These are phyloP conservation scores for Trissolcus brochymenae DNA, from an alignment of 2,888 invertebrate genomes.

Conservation along the genomic window DNA sequence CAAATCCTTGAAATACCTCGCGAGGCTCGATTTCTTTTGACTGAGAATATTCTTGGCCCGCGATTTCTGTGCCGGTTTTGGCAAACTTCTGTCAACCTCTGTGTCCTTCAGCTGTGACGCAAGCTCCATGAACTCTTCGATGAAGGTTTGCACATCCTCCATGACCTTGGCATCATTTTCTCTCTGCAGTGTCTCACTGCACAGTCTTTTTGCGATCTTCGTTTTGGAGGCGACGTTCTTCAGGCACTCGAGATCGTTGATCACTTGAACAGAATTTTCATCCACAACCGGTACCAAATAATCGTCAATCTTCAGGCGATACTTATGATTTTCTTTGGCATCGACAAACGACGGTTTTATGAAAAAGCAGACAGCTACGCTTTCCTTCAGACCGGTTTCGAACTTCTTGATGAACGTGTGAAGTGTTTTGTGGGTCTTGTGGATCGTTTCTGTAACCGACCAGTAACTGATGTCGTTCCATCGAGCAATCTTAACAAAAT, in stretches of 20 bases:
- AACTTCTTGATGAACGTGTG: conserved; percentile 92
- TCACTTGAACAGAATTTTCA: conserved; percentile 4
- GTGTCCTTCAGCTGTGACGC: conserved; percentile 82
- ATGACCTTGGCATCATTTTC: conserved; percentile 81
- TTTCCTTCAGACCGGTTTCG: conserved; percentile 79
- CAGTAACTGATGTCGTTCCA: conserved; percentile 98
- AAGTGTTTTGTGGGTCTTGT: conserved; percentile 90
- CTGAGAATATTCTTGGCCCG: conserved; percentile 88
- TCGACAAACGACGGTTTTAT: conserved; percentile 70
- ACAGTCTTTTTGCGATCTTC: conserved; percentile 80
- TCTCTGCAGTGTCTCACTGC: conserved; percentile 80
- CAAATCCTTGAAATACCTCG: conserved; percentile 90
- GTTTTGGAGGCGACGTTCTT: conserved; percentile 12
- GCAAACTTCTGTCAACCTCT: conserved; percentile 78
- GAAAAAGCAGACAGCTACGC: conserved; percentile 65
- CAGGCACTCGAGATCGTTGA: conserved; percentile 15
- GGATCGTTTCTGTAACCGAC: conserved; percentile 92
- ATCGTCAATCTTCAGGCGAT: conserved; percentile 66
- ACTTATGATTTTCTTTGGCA: background rate
- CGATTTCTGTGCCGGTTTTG: conserved; percentile 86
- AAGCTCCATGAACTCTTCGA: conserved; percentile 82
- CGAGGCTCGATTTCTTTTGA: conserved; percentile 89
- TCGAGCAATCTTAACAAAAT: conserved; percentile 94
- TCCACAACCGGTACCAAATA: conserved; percentile 67
- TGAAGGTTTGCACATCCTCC: conserved; percentile 81